Percentiles rank a stretch among this genome's conserved stretches.
These are phyloP conservation scores for Xylocopa sonorina DNA, from an alignment of 1,140 invertebrate species.

Conservation along the genomic window DNA sequence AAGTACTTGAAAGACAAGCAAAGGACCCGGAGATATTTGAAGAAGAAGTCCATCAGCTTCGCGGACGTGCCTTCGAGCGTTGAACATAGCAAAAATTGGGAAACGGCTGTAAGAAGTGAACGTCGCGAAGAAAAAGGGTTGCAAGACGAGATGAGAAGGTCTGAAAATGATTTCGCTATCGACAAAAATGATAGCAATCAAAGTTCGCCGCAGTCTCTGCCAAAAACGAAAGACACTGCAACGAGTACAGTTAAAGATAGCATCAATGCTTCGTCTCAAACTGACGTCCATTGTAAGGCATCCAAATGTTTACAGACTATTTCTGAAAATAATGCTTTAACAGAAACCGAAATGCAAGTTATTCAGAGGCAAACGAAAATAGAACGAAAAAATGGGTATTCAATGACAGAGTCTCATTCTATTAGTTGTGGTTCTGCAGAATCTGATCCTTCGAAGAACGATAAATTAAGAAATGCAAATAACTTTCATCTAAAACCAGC, in stretches of 20 bases:
- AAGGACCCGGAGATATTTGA: not conserved
- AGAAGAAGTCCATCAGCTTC: not conserved
- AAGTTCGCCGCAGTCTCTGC: not conserved
- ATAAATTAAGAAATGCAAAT: not conserved
- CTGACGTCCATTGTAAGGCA: not conserved
- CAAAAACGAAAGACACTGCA: not conserved
- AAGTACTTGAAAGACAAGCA: constrained; percentile 7
- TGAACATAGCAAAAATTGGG: not conserved
- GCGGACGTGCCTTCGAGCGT: not conserved
- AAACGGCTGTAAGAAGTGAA: no score
- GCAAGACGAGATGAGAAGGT: no score
- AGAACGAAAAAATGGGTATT: not conserved
- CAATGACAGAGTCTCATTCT: not conserved
- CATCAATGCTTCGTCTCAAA: constrained; percentile 13
- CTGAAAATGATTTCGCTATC: not conserved
- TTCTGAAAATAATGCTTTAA: not conserved
- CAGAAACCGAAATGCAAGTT: not conserved
- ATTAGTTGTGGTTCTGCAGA: not conserved
- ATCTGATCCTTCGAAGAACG: no score
- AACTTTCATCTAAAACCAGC: no score
- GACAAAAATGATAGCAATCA: not conserved
- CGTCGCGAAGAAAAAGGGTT: not conserved
- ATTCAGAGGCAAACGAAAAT: constrained; percentile 9
- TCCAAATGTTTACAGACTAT: not conserved
- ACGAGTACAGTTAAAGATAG: not conserved